Evolutionary conservation across 1,140 invertebrate species (phyloP), one percentile per base, ranked within the genome.

Genomic region (Drosophila tristis): DNA sequence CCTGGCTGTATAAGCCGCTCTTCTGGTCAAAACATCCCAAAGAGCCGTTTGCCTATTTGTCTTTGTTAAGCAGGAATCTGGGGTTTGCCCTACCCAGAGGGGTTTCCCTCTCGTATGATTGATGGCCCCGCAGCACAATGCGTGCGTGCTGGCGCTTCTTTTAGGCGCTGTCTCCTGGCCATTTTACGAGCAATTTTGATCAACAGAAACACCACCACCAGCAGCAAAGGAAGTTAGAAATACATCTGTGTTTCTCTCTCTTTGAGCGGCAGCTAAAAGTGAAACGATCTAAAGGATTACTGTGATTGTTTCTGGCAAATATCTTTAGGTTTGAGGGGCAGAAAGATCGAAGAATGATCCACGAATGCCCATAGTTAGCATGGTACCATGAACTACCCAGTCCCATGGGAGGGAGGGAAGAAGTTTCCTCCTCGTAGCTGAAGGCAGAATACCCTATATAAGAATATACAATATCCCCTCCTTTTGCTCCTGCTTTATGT

Each of bases 181-280:
- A 48, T 81, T 86, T 86, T 86, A 87, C 62, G 74, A 78, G 70
- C 78, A 61, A 64, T 80, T 80, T 73, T 63, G 56, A 29, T 29
- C 53, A 61, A 75, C 35, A 71, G 31, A 35, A 35, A 11, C 4
- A 4, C 35, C 35, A 39, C 2, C 35, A 4, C 0, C 35, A 39
- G 11, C 20, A 20, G 1, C 20, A 20, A 20, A 20, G 2, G 20
- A 1, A 39, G 1, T 4, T 5, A 13, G 9, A 13, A 1, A 11
- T 11, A 35, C 11, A 4, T 39, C 35, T 39, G 35, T 39, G 4
- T 39, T 13, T 11, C 11, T 39, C 35, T 39, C 35, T 5, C 11
- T 4, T 3, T 13, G 11, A 5, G 35, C 11, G 1, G 35, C 23
- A 25, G 23, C 2, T 4, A 25, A 4, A 25, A 25, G 23, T 25